Percentiles rank a stretch among this genome's conserved stretches.
Conservation (phyloP, 2,113 vertebrate species). For the Petroica traversi region DNA sequence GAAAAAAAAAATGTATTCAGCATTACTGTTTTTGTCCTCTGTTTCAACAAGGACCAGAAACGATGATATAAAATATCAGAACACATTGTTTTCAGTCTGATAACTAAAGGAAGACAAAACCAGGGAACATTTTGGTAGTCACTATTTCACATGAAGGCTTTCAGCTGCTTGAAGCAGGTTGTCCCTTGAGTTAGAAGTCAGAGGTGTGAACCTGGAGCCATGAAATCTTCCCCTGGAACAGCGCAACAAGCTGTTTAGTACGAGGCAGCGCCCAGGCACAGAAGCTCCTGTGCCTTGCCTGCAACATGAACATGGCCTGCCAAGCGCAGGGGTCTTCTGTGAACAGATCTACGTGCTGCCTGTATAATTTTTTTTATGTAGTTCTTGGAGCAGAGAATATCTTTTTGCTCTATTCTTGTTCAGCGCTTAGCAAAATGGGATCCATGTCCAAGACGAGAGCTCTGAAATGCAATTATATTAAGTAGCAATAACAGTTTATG, state of each 20-base stretch:
- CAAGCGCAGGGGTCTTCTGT: not conserved
- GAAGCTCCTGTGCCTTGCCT: not conserved
- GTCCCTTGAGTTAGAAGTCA: not conserved
- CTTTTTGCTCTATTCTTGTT: not conserved
- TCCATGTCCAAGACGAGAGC: not conserved
- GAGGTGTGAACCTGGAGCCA: not conserved
- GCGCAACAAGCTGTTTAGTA: not conserved
- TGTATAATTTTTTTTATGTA: not conserved
- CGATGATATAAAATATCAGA: not conserved
- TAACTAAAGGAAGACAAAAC: not conserved
- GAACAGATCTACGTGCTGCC: not conserved
- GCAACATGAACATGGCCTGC: not conserved
- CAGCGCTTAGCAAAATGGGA: not conserved
- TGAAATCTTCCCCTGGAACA: not conserved
- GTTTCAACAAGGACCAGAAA: not conserved
- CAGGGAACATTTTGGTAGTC: not conserved
- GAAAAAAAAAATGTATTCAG: not conserved
- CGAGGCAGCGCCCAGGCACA: fast-evolving
- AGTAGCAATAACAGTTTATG: not conserved
- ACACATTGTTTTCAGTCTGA: not conserved
- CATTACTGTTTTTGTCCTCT: not conserved
- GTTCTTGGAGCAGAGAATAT: not conserved
- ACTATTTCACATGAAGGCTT: not conserved
- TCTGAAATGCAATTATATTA: conserved; percentile 1
- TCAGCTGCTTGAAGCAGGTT: not conserved